Conservation (phyloP, 2,113 vertebrate species). For the Cyprinus carpio region DNA sequence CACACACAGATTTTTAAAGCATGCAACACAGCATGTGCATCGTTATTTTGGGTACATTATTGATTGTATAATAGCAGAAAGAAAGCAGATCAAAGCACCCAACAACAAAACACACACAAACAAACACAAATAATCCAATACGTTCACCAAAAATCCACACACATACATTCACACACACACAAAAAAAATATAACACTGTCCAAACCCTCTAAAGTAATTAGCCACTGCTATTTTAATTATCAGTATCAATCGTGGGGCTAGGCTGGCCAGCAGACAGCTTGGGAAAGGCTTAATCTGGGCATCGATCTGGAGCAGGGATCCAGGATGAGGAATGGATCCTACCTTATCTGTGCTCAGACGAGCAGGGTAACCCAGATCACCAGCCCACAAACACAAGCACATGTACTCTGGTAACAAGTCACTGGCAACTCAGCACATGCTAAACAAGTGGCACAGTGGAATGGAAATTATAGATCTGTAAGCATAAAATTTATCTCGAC, state of each 20-base stretch:
- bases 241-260: slow-evolving; percentile 46
- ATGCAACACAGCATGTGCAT: neutral
- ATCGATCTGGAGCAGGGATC: slow-evolving; percentile 71
- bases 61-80: neutral
- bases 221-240: slow-evolving; percentile 48
- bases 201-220: slow-evolving; percentile 50
- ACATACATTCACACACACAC: too few relatives aligned
- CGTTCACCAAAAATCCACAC: slow-evolving; percentile 11
- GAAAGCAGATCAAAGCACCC: neutral
- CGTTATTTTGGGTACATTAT: neutral
- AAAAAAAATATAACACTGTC: slow-evolving; percentile 17
- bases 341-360: slow-evolving; percentile 74
- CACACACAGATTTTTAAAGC: neutral
- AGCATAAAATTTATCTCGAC: neutral
- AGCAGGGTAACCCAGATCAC: slow-evolving; percentile 72
- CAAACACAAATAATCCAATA: neutral
- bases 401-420: neutral
- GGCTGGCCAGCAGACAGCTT: slow-evolving; percentile 66
- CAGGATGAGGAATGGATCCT: slow-evolving; percentile 75
- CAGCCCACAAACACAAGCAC: slow-evolving; percentile 66
- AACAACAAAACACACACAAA: neutral
- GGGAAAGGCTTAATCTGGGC: slow-evolving; percentile 67
- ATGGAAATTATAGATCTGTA: neutral
- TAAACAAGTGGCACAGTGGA: neutral
- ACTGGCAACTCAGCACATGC: neutral